Base-by-base conservation (phyloP, 2,888 invertebrate species). In the Campopleginae sp. region DNA sequence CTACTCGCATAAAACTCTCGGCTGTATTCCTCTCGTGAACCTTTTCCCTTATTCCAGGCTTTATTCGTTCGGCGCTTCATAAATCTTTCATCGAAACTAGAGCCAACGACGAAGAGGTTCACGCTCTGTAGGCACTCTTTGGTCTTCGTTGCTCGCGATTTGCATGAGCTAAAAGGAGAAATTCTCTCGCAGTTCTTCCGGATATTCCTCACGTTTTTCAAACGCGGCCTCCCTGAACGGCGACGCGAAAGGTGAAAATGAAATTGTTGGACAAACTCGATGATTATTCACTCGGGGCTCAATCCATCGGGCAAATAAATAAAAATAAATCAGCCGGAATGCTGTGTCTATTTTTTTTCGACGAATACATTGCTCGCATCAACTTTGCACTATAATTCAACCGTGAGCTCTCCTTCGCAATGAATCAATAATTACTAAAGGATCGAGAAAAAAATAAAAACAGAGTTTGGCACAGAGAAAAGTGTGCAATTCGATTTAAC, bases 1-100 rank as follows among this genome's bases (percentile, higher is more conserved):
- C 61, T 51, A 71, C 71, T 82, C 71, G 42, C 51, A n/a, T n/a
- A 44, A 76, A 65, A 65, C 66, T 65, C 58, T 46, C n/a, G 27
- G 38, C 42, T 74, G 61, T 75, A 70, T 74, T 68, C 75, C 68
- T 68, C 74, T 74, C 63, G 63, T 66, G 61, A 38, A 76, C 61
- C 82, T 66, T 71, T 46, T 68, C 48, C 65, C 66, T 33, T 72
- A 54, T 61, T 61, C 48, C 31, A 27, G 58, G 14, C 68, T 76
- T 33, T 58, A 74, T 75, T 83, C 78, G 68, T 63, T 78, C 75
- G 63, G 65, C 70, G 86, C 87, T 90, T 90, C 89, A 90, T 91
- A 90, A 92, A 91, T 92, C 89, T 91, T 90, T 90, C 91, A 89
- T 92, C 89, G 89, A 87, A 85, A 84, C 65, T 70, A 51, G 71